Conservation (phyloP, 2,113 vertebrate species). For the Cyrtonyx montezumae region DNA sequence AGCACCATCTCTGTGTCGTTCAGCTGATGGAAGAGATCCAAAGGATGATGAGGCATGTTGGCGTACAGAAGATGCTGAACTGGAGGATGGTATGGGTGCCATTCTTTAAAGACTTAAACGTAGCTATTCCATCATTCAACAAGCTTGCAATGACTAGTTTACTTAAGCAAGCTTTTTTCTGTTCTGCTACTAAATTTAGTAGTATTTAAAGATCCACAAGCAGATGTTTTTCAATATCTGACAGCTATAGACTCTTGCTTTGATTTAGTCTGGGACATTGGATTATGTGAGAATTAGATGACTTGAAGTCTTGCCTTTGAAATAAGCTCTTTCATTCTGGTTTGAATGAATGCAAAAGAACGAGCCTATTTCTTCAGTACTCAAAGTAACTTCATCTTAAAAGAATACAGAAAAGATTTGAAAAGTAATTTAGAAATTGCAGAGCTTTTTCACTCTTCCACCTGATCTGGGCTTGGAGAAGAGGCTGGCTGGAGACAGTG, state of each 20-base stretch:
- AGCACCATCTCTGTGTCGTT: background rate
- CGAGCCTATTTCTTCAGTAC: background rate
- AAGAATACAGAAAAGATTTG: background rate
- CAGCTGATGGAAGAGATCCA: slow-evolving; percentile 11
- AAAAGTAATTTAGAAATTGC: background rate
- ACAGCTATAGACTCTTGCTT: background rate
- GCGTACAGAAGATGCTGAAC: background rate
- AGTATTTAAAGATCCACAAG: background rate
- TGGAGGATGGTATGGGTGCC: background rate
- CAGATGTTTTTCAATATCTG: background rate
- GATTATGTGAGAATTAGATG: background rate
- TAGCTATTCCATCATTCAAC: background rate
- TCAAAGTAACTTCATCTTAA: background rate
- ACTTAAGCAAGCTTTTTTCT: background rate
- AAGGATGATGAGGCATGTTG: background rate
- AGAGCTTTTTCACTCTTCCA: background rate
- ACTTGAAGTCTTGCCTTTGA: slow-evolving; percentile 1
- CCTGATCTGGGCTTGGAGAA: background rate
- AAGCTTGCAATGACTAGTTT: background rate
- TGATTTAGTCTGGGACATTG: background rate
- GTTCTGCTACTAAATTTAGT: background rate
- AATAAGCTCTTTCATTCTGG: background rate
- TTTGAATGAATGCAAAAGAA: slow-evolving; percentile 15
- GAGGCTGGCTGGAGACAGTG: background rate
- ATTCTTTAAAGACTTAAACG: background rate